Evolutionary conservation across 2,113 vertebrate genomes (phyloP), one percentile per base, ranked within the genome.

Genomic region (Phodopus roborovskii): DNA sequence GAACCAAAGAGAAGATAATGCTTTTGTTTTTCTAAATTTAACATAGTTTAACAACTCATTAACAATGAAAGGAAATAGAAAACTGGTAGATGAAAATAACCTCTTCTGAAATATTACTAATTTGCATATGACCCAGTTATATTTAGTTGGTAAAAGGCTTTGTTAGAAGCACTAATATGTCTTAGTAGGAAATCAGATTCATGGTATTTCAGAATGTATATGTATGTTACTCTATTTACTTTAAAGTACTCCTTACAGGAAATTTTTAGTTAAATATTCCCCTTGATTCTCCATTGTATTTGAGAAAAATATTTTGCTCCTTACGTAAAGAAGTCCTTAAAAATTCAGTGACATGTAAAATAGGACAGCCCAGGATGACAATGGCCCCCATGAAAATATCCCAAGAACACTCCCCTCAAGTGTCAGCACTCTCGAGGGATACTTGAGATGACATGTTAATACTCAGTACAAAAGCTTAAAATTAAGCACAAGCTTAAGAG

Each of bases 21-120:
- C 30, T 36, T 79, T 85, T 89, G 39, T 60, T 94, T 90, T 79
- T 79, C 74, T 89, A 90, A 89, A 93, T 2, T 82, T 48, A 89
- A 93, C 87, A 88, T 16, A 77, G 60, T n/a, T 94, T 75, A 96
- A 90, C 19, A 86, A 73, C 42, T 84, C 81, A 82, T 68, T 73
- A 89, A 77, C 60, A 82, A 86, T 86, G 10, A 83, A 92, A 93
- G 50, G 73, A 91, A 94, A 82, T 16, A 82, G 84, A 91, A 96
- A 92, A 92, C 16, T 60, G 75, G 77, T 90, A 92, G 82, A 77
- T 79, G 71, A 90, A 95, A 97, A 92, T 91, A 92, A 94, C 28
- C 74, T 71, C 79, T 92, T 88, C 78, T 93, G 89, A 91, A 87
- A 96, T 64, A 89, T 42, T 85, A 64, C 82, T 88, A 64, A 81